Percentiles rank a stretch among this genome's conserved stretches.
Conservation (phyloP, 2,888 invertebrate species). For the Patella pellucida region DNA sequence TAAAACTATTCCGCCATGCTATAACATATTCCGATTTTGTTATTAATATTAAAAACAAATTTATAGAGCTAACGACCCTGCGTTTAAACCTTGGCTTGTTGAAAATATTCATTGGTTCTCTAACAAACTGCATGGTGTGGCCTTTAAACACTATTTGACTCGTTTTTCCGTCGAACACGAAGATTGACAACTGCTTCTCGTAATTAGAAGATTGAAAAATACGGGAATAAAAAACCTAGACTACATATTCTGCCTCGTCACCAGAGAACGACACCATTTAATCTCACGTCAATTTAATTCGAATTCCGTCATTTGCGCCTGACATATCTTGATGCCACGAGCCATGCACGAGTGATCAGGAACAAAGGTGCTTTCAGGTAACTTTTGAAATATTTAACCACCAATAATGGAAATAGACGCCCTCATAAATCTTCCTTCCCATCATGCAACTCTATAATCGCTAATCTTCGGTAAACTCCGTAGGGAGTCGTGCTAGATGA, state of each 20-base stretch:
- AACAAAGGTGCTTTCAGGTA: slow-evolving; percentile 9
- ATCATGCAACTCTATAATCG: slow-evolving; percentile 9
- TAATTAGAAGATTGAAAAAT: neutral
- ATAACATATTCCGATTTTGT: too few relatives aligned
- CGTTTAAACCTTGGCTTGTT: too few relatives aligned
- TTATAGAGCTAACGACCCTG: too few relatives aligned
- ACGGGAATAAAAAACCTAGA: neutral
- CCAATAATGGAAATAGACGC: slow-evolving; percentile 7
- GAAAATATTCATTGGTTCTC: too few relatives aligned
- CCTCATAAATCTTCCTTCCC: slow-evolving; percentile 11
- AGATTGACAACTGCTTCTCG: too few relatives aligned
- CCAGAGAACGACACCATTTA: neutral
- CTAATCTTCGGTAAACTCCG: slow-evolving; percentile 12
- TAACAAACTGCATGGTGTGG: too few relatives aligned
- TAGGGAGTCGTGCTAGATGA: slow-evolving; percentile 6
- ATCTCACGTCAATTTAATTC: neutral
- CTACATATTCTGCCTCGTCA: neutral
- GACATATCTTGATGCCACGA: slow-evolving; percentile 8
- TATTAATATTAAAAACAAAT: too few relatives aligned
- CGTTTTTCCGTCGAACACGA: too few relatives aligned
- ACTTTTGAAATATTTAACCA: slow-evolving; percentile 11
- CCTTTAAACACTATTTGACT: too few relatives aligned
- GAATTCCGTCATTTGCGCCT: neutral
- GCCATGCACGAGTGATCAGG: neutral
- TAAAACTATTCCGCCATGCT: too few relatives aligned